These are phyloP conservation scores for Lepidiolamprologus cunningtoni DNA, from an alignment of 2,113 vertebrate genomes.

Conservation along the genomic window DNA sequence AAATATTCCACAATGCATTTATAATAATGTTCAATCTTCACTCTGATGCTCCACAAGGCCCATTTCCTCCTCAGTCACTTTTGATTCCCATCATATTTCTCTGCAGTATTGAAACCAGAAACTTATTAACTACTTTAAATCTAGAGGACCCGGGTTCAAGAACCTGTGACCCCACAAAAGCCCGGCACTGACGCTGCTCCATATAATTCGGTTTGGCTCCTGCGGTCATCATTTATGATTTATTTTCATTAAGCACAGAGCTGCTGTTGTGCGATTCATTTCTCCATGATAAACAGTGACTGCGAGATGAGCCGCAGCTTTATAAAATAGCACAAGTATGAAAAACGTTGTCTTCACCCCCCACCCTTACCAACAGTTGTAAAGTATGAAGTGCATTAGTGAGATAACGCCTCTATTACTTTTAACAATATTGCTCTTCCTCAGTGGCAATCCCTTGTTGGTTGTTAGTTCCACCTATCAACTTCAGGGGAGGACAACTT, in stretches of 20 bases:
- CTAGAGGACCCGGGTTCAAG: background rate
- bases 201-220: background rate
- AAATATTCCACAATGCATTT: background rate
- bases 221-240: constrained; percentile 27
- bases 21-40: background rate
- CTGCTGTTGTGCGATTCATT: constrained; percentile 28
- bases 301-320: background rate
- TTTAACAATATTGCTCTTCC: constrained; percentile 36
- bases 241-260: constrained; percentile 15
- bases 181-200: background rate
- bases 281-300: constrained; percentile 4
- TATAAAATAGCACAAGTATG: constrained; percentile 7
- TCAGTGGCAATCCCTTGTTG: background rate
- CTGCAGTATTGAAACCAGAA: background rate
- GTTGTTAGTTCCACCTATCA: constrained; percentile 52
- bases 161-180: constrained; percentile 17
- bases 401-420: constrained; percentile 55
- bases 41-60: background rate
- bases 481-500: constrained; percentile 16
- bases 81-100: constrained; percentile 18
- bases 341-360: background rate
- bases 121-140: constrained; percentile 15
- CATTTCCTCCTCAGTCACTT: constrained; percentile 18
- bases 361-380: background rate
- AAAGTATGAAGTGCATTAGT: constrained; percentile 46